Evolutionary conservation across 2,113 vertebrate species (phyloP).

Genomic region (Erythrocebus patas): DNA sequence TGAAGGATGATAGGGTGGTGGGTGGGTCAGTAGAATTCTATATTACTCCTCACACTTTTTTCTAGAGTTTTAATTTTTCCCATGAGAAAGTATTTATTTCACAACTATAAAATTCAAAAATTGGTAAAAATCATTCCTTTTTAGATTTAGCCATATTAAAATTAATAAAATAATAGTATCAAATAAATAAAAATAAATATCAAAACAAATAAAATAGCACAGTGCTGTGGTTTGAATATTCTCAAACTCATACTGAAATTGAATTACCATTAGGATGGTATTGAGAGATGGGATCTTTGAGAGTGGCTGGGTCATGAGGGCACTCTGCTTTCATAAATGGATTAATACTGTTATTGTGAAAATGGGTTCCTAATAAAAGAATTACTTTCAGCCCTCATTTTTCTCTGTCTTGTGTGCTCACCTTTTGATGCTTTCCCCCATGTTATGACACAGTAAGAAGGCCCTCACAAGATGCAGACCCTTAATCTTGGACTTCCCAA

Average conservation of each 20-base stretch:
- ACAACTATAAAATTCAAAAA: constrained; percentile 16
- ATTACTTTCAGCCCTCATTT: background rate
- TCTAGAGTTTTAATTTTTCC: background rate
- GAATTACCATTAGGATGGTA: background rate
- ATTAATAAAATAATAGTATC: background rate
- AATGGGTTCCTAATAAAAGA: background rate
- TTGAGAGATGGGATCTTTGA: background rate
- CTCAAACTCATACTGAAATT: background rate
- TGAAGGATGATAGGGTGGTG: accelerated
- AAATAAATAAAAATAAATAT: background rate
- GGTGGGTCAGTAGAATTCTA: background rate
- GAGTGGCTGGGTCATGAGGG: background rate
- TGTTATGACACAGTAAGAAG: background rate
- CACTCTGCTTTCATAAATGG: background rate
- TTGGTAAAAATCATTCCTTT: background rate
- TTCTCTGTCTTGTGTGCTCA: background rate
- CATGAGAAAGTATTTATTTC: background rate
- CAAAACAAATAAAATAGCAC: background rate
- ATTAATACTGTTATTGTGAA: background rate
- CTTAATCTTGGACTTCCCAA: background rate
- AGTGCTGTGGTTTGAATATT: background rate
- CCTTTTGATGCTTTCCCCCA: background rate
- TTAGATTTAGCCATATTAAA: background rate
- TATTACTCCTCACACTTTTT: background rate
- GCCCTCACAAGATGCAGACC: background rate